Conservation (phyloP, 2,113 vertebrate species). For the Megaleporinus macrocephalus region DNA sequence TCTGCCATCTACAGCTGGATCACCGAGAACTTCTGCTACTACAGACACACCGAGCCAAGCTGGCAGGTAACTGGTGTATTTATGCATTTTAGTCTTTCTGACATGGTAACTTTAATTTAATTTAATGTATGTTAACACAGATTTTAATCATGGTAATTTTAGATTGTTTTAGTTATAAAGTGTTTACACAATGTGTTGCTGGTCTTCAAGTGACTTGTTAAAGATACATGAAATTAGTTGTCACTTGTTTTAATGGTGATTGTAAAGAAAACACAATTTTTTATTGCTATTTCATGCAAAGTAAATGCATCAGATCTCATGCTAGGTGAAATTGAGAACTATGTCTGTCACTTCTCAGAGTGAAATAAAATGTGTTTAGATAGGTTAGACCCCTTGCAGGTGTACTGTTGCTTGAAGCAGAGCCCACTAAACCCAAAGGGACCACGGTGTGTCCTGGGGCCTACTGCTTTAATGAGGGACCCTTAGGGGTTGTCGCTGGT, state of each 20-base stretch:
- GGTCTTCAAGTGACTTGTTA: too few relatives aligned
- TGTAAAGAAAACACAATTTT: too few relatives aligned
- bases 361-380: slow-evolving; percentile 20
- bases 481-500: slow-evolving; percentile 71
- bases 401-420: slow-evolving; percentile 36
- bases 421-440: slow-evolving; percentile 50
- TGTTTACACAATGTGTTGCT: too few relatives aligned
- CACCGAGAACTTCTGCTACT: slow-evolving; percentile 87
- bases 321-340: too few relatives aligned
- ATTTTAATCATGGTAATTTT: too few relatives aligned
- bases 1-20: slow-evolving; percentile 89
- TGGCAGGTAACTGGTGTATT: slow-evolving; percentile 83
- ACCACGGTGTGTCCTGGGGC: slow-evolving; percentile 42
- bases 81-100: slow-evolving; percentile 39
- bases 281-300: too few relatives aligned
- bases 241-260: too few relatives aligned
- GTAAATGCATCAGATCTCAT: too few relatives aligned
- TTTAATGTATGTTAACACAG: too few relatives aligned
- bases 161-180: too few relatives aligned
- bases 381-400: slow-evolving; percentile 12
- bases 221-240: too few relatives aligned
- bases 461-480: slow-evolving; percentile 72
- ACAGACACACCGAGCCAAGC: slow-evolving; percentile 86
- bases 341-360: background rate
- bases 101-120: background rate